Percentiles rank a stretch among this genome's conserved stretches.
These are phyloP conservation scores for Sprattus sprattus DNA, from an alignment of 2,113 vertebrate species.

Conservation along the genomic window DNA sequence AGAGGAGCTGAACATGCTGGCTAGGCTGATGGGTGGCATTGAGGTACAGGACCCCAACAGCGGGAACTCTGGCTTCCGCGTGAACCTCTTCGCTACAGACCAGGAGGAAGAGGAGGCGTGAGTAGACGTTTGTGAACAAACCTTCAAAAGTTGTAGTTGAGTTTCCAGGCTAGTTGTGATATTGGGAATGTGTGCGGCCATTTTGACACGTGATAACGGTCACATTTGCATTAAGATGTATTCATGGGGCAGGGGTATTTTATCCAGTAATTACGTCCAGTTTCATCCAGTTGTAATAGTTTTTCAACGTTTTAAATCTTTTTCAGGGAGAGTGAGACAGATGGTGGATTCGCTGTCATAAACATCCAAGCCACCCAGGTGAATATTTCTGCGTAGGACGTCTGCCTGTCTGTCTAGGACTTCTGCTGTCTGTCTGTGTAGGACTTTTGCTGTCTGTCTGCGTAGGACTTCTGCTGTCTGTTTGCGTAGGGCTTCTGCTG, in stretches of 20 bases:
- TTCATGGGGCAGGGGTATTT: background rate
- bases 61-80: slow-evolving; percentile 70
- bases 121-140: slow-evolving; percentile 29
- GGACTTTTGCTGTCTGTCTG: too few relatives aligned
- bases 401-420: too few relatives aligned
- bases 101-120: slow-evolving; percentile 81
- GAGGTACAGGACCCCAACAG: slow-evolving; percentile 65
- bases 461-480: too few relatives aligned
- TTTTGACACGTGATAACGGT: background rate
- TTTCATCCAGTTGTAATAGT: background rate
- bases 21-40: slow-evolving; percentile 84
- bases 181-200: background rate
- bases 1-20: slow-evolving; percentile 92
- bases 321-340: slow-evolving; percentile 65
- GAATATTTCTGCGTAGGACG: background rate
- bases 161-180: background rate
- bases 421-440: background rate
- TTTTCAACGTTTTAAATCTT: slow-evolving; percentile 10
- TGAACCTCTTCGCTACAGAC: slow-evolving; percentile 82
- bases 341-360: slow-evolving; percentile 75
- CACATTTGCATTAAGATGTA: background rate
- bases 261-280: background rate
- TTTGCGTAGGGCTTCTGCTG: background rate
- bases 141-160: background rate
- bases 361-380: slow-evolving; percentile 87